Base-by-base conservation (phyloP, 2,113 vertebrate species). In the Ardeotis arabs region DNA sequence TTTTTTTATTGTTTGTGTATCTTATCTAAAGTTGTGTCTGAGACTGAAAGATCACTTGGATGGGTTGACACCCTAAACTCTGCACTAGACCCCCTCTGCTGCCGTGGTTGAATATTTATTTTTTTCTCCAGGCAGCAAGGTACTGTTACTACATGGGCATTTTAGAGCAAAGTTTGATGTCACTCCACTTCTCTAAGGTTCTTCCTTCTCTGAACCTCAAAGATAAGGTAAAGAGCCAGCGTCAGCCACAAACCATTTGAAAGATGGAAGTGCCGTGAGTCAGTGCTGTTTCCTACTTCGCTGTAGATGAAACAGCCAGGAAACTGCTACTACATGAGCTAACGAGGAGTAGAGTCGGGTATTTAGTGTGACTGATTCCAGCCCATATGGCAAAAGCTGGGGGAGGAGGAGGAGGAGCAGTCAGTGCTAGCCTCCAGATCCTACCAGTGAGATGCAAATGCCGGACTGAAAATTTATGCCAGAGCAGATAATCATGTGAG, bases 401-500 rank as follows among this genome's bases (percentile, higher is more conserved):
- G 29, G 63, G 81, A 49, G 84, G 91, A 93, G 62, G 47, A 75
- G 88, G 91, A 87, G 63, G 77, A 87, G 79, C 85, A 87, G 86
- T 78, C n/a, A 9, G 85, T 44, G 68, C 41, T 84, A 67, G 19
- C 2, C 64, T 74, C 80, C 69, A 27, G 92, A 15, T 91, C 69
- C 87, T 73, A 58, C 41, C 63, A 83, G 72, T 6, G 75, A 82
- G 85, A 80, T 89, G 64, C 49, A 80, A 88, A 87, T 84, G 22
- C 93, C 24, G 56, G 45, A 11, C 95, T 93, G 76, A 81, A 70
- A 89, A 92, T 74, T 39, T 47, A 55, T 90, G 78, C 90, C 83
- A 70, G 83, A 96, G 93, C 94, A 85, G 60, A 66, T 55, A 73
- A 93, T 91, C 81, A 20, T 41, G 78, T 69, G 89, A 95, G 82